A percentile compares a stretch with the other conserved stretches of the same genome.
phyloP scores from a whole-genome alignment of 2,113 vertebrate genomes.

The Eptesicus fuscus region DNA sequence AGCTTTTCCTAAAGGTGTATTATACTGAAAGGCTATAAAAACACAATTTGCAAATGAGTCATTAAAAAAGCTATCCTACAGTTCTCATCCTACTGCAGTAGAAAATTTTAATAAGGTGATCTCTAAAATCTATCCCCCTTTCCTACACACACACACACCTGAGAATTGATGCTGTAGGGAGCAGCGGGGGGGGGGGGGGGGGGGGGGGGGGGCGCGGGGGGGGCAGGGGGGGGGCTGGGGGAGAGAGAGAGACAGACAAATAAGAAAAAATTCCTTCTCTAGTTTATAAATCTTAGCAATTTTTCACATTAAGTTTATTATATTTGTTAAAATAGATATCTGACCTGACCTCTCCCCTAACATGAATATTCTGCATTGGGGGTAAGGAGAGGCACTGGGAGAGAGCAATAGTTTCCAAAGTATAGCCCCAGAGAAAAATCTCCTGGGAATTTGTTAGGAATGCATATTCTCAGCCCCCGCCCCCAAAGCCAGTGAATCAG shows the following conservation, averaged over 20 bases:
- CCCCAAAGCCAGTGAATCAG: neutral
- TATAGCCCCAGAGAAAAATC: neutral
- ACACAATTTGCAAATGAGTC: neutral
- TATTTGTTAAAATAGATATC: neutral
- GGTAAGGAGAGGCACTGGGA: too few species aligned
- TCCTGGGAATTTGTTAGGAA: neutral
- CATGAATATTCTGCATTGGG: neutral
- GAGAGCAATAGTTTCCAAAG: neutral
- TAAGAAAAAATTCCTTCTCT: neutral
- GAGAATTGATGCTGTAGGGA: neutral
- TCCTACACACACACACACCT: neutral
- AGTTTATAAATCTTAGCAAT: neutral
- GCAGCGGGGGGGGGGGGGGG: too few species aligned
- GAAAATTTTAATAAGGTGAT: neutral
- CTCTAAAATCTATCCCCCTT: neutral
- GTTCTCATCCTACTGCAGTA: neutral
- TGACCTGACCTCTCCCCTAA: neutral
- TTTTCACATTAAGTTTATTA: neutral
- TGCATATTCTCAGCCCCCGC: neutral
- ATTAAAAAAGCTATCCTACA: neutral
- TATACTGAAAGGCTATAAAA: conserved; percentile 10
- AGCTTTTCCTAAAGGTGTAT: neutral
- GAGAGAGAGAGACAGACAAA: too few species aligned
- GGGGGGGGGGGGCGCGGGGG: too few species aligned
- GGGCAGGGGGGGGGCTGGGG: too few species aligned